Evolutionary conservation across 1,140 invertebrate species (phyloP).

Genomic region (Aleiodes sp.): DNA sequence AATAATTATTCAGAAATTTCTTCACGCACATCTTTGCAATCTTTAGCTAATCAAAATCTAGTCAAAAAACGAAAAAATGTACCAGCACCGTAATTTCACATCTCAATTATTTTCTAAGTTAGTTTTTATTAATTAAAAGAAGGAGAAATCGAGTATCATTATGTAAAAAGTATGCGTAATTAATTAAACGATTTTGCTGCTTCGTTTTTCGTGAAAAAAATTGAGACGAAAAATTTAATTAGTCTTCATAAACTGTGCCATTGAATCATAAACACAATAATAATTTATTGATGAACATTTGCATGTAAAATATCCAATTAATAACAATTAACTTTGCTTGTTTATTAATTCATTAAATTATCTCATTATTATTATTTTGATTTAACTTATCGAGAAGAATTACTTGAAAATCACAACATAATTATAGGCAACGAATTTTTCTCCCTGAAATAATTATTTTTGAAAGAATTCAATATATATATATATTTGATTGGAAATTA

Average conservation of each 20-base stretch:
- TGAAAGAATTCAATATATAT: no score
- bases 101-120: conserved; percentile 24
- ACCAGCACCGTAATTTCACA: conserved; percentile 27
- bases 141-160: no score
- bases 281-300: not conserved
- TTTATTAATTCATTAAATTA: no score
- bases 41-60: conserved; percentile 39
- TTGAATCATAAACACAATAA: not conserved
- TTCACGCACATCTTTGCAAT: conserved; percentile 22
- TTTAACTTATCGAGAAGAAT: no score
- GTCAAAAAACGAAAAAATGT: conserved; percentile 28
- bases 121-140: no score
- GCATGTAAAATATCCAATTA: no score
- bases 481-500: not conserved
- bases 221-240: conserved; percentile 8
- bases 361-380: no score
- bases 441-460: no score
- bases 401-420: no score
- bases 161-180: no score
- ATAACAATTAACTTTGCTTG: no score
- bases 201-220: not conserved
- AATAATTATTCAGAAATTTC: conserved; percentile 11
- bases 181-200: not conserved
- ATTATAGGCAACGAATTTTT: no score
- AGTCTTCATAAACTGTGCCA: conserved; percentile 15